phyloP scores from a whole-genome alignment of 2,797 vertebrate genomes.

The Halcyon badia region DNA sequence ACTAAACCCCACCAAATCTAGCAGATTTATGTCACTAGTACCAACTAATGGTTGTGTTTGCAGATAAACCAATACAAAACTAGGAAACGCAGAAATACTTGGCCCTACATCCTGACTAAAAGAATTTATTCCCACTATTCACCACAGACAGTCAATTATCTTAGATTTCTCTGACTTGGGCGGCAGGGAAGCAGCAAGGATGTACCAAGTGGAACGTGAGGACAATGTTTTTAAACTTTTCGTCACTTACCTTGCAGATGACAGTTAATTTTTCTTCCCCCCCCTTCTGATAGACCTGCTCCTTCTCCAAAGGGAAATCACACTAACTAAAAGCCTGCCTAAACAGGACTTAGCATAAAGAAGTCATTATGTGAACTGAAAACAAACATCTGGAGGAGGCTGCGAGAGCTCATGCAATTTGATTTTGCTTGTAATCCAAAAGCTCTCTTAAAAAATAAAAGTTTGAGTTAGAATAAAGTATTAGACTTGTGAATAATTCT shows the following conservation, averaged over 20 bases:
- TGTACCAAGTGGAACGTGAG: accelerated
- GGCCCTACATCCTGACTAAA: background rate
- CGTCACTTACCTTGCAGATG: background rate
- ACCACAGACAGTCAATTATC: background rate
- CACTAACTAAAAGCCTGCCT: background rate
- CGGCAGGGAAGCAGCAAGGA: background rate
- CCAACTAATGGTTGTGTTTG: background rate
- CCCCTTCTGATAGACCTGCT: background rate
- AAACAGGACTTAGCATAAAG: background rate
- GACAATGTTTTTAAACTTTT: background rate
- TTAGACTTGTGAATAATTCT: background rate
- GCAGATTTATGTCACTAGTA: background rate
- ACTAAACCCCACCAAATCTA: background rate
- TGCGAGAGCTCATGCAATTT: background rate
- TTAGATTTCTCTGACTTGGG: background rate
- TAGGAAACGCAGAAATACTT: background rate
- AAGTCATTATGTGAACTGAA: background rate
- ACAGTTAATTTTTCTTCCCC: background rate
- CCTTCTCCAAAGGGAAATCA: background rate
- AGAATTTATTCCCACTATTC: background rate
- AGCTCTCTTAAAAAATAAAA: background rate
- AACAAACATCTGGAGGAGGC: background rate
- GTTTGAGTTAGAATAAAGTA: background rate
- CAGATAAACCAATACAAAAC: background rate
- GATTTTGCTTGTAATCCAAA: background rate